Conservation (phyloP, 2,113 vertebrate species). For the Clupea harengus region DNA sequence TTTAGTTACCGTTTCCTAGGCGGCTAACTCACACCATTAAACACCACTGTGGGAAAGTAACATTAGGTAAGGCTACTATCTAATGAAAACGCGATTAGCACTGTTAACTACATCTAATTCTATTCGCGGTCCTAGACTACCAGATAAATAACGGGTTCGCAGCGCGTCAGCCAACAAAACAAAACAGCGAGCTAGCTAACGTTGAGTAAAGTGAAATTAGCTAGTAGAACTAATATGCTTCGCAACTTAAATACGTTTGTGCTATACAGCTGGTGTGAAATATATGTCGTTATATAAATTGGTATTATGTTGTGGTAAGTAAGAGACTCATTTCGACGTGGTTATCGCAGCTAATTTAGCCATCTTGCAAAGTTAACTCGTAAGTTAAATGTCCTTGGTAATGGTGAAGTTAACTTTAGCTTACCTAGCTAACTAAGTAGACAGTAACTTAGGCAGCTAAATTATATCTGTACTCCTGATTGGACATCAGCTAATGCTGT, state of each 20-base stretch:
- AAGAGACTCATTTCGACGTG: not conserved
- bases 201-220: not conserved
- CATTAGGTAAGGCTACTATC: not conserved
- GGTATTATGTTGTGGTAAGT: not conserved
- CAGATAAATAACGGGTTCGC: not conserved
- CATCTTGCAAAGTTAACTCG: not conserved
- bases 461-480: no score
- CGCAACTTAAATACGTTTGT: not conserved
- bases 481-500: no score
- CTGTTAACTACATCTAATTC: not conserved
- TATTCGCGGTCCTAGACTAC: not conserved
- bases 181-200: not conserved
- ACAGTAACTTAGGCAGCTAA: no score
- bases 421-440: not conserved
- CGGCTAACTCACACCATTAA: not conserved
- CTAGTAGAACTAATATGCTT: not conserved
- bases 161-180: not conserved
- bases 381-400: not conserved
- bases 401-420: not conserved
- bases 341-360: not conserved
- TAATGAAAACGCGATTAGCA: not conserved
- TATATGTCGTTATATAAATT: not conserved
- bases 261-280: not conserved
- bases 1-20: not conserved
- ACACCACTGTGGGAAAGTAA: not conserved